Percentiles rank a stretch among this genome's conserved stretches.
Evolutionary conservation across 2,888 invertebrate genomes (phyloP).

Genomic region (Acanthosepion lycidas): DNA sequence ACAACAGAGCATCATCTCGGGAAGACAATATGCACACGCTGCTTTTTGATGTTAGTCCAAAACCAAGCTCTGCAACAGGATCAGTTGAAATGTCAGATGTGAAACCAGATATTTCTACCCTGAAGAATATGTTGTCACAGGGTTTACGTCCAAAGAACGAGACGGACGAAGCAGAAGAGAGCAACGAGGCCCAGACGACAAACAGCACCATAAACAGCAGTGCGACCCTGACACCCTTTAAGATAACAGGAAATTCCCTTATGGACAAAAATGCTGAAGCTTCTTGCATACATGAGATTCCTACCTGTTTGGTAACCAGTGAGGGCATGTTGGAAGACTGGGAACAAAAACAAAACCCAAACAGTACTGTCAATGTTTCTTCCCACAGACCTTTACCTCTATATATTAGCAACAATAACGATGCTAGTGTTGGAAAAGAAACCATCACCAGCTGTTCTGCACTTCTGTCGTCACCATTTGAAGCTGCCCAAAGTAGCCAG

Average conservation of each 20-base stretch:
- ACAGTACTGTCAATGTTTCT: not conserved
- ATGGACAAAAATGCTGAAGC: not conserved
- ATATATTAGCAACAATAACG: not conserved
- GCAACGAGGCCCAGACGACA: not conserved
- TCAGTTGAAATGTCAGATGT: not conserved
- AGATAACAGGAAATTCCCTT: not conserved
- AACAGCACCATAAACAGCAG: not conserved
- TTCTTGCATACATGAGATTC: not conserved
- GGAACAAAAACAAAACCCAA: not conserved
- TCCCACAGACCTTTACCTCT: not conserved
- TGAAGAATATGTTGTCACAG: not conserved
- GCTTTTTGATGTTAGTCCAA: not conserved
- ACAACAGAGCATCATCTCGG: not conserved
- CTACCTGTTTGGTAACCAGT: constrained; percentile 33
- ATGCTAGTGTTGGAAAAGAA: constrained; percentile 3
- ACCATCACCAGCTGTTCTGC: not conserved
- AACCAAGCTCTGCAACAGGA: not conserved
- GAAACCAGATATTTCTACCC: not conserved
- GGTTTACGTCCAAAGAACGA: not conserved
- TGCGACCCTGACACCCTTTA: not conserved
- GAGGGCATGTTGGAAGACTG: constrained; percentile 39
- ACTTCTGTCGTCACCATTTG: not conserved
- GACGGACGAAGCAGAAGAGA: not conserved
- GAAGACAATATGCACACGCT: not conserved
- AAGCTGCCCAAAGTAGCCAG: not conserved